Percentiles rank a stretch among this genome's conserved stretches.
Evolutionary conservation across 2,797 vertebrate genomes (phyloP).

Genomic region (Tadarida brasiliensis): DNA sequence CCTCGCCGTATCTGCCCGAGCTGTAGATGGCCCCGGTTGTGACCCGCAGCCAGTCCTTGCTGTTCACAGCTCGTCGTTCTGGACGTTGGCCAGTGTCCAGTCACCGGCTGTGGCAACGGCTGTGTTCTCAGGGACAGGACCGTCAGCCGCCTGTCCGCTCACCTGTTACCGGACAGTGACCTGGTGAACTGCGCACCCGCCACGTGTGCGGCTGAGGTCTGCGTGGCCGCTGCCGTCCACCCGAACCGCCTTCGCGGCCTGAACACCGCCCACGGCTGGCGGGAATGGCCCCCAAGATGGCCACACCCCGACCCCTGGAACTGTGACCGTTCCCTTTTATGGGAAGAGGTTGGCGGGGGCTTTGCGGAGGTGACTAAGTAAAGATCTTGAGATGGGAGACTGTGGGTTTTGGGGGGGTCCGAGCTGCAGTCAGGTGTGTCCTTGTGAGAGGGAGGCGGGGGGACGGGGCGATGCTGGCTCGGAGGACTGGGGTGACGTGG

Average conservation of each 20-base stretch:
- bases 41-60: background rate
- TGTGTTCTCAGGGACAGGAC: background rate
- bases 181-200: background rate
- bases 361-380: background rate
- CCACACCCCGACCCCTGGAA: background rate
- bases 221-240: no score
- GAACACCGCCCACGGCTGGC: no score
- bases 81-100: accelerated
- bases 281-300: background rate
- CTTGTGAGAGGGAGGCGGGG: background rate
- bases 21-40: background rate
- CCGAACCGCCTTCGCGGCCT: no score
- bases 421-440: background rate
- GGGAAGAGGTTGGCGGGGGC: background rate
- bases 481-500: background rate
- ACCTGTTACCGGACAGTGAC: no score
- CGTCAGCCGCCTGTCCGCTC: background rate
- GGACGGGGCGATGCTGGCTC: background rate
- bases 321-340: background rate
- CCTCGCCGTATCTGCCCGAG: background rate
- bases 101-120: background rate
- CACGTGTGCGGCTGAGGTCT: background rate
- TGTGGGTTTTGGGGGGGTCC: background rate
- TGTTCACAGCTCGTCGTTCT: background rate
- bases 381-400: background rate